Conservation (phyloP, 2,113 vertebrate species). For the Anoura caudifer region DNA sequence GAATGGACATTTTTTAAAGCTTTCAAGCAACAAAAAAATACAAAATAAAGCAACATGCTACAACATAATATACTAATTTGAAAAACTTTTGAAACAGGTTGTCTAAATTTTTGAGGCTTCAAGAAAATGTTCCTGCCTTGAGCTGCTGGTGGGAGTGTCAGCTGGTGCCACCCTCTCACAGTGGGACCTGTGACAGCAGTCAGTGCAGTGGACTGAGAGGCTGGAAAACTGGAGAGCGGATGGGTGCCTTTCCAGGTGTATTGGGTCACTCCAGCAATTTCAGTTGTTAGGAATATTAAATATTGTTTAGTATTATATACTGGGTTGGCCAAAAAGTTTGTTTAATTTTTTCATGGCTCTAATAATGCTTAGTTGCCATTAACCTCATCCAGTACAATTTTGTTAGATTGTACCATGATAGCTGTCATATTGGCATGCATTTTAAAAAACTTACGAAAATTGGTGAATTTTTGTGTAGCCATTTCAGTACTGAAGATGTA, state of each 20-base stretch:
- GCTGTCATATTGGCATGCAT: too few species aligned
- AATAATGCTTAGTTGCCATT: too few species aligned
- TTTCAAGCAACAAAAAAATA: neutral
- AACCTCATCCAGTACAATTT: too few species aligned
- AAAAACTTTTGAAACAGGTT: neutral
- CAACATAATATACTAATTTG: neutral
- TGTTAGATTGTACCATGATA: too few species aligned
- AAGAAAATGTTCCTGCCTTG: neutral
- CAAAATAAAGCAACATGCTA: neutral
- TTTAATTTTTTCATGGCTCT: too few species aligned
- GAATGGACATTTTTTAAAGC: neutral
- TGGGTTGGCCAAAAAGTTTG: too few species aligned
- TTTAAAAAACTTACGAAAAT: too few species aligned
- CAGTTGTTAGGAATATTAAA: neutral
- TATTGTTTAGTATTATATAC: neutral
- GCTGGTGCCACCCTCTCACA: neutral
- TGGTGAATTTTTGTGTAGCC: too few species aligned
- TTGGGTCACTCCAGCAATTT: neutral
- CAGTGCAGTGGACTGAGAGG: neutral
- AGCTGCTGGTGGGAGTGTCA: neutral
- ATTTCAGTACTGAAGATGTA: too few species aligned
- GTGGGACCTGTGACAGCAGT: neutral
- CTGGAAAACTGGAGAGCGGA: neutral
- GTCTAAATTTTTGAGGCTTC: neutral
- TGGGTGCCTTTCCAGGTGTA: neutral